Percentiles rank a stretch among this genome's conserved stretches.
These are phyloP conservation scores for Drosophila subobscura DNA, from an alignment of 1,140 invertebrate species.

Conservation along the genomic window DNA sequence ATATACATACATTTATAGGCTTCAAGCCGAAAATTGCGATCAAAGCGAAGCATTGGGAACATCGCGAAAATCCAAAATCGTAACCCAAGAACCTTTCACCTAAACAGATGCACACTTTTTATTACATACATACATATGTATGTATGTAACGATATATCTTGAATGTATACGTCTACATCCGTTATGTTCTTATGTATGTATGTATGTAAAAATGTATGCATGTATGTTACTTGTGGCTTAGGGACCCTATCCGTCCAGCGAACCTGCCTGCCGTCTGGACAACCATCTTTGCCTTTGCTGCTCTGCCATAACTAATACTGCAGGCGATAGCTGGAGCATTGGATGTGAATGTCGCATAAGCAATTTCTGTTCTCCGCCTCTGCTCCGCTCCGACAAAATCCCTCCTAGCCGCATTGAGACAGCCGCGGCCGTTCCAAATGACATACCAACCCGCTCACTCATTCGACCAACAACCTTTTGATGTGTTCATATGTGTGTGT, in stretches of 20 bases:
- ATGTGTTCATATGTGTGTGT: conserved; percentile 53
- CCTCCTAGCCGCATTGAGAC: conserved; percentile 23
- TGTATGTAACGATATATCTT: no score
- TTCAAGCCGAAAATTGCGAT: no score
- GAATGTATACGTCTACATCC: no score
- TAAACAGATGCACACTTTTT: conserved; percentile 35
- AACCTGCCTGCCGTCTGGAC: conserved; percentile 28
- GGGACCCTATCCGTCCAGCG: conserved; percentile 42
- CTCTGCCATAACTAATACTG: conserved; percentile 69
- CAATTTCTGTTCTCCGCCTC: conserved; percentile 63
- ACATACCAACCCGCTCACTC: conserved; percentile 55
- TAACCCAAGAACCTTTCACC: conserved; percentile 16
- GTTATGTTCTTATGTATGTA: no score
- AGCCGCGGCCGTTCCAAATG: conserved; percentile 39
- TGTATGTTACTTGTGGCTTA: background rate
- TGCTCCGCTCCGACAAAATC: conserved; percentile 3
- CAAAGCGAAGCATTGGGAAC: no score
- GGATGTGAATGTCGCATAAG: conserved; percentile 81
- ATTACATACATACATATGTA: conserved; percentile 45
- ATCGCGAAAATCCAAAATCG: no score
- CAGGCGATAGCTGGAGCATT: conserved; percentile 51
- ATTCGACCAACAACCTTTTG: conserved; percentile 69
- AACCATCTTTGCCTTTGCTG: conserved; percentile 56
- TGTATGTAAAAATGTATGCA: no score
- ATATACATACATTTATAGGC: no score